phyloP scores from a whole-genome alignment of 1,140 invertebrate species.

The Orchestia grillus region DNA sequence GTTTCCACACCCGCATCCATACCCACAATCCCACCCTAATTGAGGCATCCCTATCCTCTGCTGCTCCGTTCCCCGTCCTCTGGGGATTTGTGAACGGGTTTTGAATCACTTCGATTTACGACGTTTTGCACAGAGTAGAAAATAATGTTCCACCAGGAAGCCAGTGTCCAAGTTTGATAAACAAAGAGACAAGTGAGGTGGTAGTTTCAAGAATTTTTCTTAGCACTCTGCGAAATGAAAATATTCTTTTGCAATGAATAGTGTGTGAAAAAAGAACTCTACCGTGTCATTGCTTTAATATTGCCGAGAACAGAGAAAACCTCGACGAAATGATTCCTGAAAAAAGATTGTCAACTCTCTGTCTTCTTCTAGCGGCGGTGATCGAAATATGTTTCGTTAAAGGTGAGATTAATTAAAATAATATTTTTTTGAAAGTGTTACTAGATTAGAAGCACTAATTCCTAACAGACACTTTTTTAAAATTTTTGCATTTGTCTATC shows the following conservation, averaged over 20 bases:
- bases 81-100: conserved; percentile 28
- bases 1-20: not conserved
- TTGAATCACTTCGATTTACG: not conserved
- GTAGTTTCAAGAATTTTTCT: not conserved
- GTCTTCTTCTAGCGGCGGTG: not conserved
- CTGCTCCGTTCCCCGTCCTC: not conserved
- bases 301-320: not conserved
- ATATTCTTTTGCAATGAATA: not conserved
- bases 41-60: not conserved
- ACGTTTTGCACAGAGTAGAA: not conserved
- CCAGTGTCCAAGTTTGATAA: not conserved
- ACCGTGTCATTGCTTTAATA: not conserved
- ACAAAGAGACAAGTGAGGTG: not conserved
- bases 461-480: no score
- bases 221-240: not conserved
- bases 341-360: conserved; percentile 27
- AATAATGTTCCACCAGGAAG: not conserved
- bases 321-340: not conserved
- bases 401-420: not conserved
- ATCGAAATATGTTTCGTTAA: conserved; percentile 39
- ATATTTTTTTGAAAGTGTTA: no score
- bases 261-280: not conserved
- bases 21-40: not conserved
- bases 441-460: no score
- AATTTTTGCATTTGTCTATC: no score